Conservation (phyloP, 2,113 vertebrate genomes). For the Sorex araneus region DNA sequence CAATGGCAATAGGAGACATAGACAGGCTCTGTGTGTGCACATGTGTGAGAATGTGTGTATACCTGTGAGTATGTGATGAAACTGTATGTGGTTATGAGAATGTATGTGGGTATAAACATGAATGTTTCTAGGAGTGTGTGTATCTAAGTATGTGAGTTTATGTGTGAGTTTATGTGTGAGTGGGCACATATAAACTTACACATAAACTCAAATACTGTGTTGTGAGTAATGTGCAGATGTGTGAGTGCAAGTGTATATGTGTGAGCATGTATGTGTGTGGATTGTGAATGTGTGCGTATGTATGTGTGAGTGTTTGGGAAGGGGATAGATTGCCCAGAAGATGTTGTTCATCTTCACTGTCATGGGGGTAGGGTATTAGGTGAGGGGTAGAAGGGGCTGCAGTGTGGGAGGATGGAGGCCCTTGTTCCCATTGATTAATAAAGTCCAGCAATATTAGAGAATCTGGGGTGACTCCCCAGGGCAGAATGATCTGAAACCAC, state of each 20-base stretch:
- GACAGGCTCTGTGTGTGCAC: neutral
- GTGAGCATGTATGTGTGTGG: neutral
- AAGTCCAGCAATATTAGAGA: neutral
- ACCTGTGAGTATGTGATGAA: neutral
- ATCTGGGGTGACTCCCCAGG: too few relatives aligned
- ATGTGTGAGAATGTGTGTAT: too few relatives aligned
- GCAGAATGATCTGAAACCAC: neutral
- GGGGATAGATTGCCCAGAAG: too few relatives aligned
- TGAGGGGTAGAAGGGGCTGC: too few relatives aligned
- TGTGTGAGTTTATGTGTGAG: neutral
- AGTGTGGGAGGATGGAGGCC: neutral
- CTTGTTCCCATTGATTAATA: neutral
- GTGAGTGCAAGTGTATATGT: neutral
- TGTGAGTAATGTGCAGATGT: neutral
- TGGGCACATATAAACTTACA: too few relatives aligned
- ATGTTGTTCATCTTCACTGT: neutral
- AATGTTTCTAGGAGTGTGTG: neutral
- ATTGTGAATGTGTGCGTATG: neutral
- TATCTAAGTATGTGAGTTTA: neutral
- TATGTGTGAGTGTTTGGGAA: neutral
- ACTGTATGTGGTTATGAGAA: neutral
- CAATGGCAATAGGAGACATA: neutral
- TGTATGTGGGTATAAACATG: neutral
- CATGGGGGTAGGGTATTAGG: neutral
- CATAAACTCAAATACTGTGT: too few relatives aligned